Base-by-base conservation (phyloP, 2,888 invertebrate genomes). In the Notocelia uddmanniana region DNA sequence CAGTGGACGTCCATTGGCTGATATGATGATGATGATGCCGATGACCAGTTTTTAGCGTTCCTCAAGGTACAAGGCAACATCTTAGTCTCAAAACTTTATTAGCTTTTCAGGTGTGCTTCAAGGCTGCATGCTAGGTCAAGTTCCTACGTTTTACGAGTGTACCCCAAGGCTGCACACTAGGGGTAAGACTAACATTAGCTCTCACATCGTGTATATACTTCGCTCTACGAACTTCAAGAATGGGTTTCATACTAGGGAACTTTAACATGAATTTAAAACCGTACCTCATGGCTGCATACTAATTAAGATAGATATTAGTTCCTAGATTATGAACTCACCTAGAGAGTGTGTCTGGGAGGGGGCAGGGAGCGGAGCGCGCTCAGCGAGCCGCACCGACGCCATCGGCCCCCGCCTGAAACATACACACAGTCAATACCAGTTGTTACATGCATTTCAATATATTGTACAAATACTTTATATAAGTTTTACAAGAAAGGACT, bases 361-460 rank as follows among this genome's bases (percentile, higher is more conserved):
- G 93, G 93, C 92, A 85, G 87, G 86, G 86, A 85, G 89, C 87
- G 86, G 81, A 84, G 91, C 87, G 85, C 85, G 85, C 89, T 90
- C 88, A 92, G 80, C 74, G 88, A 89, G 90, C 84, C 84, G 86
- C 91, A 87, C 92, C 91, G 79, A 81, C 91, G 90, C 92, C 90
- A 84, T 85, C 86, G 81, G 93, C 93, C 93, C 93, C 93, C 93
- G 93, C 93, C 93, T 93, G 85, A 0, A 71, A 78, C 69, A 80
- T 68, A 63, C 64, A 64, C 41, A 15, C n/a, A 45, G 8, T 45
- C 6, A 5, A 31, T 45, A n/a, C 13, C 13, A 41, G 13, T 13
- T 13, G 13, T 41, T 41, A 6, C 41, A 15, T 41, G 41, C 13
- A 13, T 0, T 41, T 15, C 13, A 41, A 11, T 13, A 15, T 41